Evolutionary conservation across 2,113 vertebrate genomes (phyloP).

Genomic region (Machaerirhynchus nigripectus): DNA sequence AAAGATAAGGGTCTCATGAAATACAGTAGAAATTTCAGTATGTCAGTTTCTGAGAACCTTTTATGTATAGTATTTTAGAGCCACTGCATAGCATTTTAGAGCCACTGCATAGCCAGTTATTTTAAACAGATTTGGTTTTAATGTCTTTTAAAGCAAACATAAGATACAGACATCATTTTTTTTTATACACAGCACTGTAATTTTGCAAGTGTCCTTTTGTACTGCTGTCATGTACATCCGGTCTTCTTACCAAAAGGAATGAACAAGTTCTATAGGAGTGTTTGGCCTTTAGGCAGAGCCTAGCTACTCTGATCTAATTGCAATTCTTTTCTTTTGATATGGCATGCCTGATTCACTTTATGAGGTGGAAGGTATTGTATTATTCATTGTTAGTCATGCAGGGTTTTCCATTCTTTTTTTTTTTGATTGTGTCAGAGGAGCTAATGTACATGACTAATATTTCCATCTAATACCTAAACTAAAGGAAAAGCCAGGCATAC

Average conservation of each 20-base stretch:
- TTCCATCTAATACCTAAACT: not conserved
- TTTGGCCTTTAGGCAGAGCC: not conserved
- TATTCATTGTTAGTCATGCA: not conserved
- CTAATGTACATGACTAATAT: not conserved
- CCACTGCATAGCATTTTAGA: not conserved
- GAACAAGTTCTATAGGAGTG: not conserved
- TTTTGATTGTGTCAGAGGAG: not conserved
- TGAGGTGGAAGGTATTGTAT: not conserved
- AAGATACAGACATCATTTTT: not conserved
- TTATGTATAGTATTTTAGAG: not conserved
- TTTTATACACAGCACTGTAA: not conserved
- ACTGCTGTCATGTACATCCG: not conserved
- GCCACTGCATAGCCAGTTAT: not conserved
- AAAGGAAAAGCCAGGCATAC: not conserved
- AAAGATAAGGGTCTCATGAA: not conserved
- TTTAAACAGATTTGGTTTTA: not conserved
- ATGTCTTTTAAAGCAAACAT: not conserved
- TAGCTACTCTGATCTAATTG: not conserved
- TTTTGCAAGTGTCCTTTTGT: not conserved
- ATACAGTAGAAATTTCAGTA: not conserved
- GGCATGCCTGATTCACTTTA: not conserved
- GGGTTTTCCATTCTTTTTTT: not conserved
- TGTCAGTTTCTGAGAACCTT: not conserved
- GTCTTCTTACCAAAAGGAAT: not conserved
- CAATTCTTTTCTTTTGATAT: not conserved